Evolutionary conservation across 2,113 vertebrate genomes (phyloP), one percentile per base, ranked within the genome.

Genomic region (Gadus macrocephalus): DNA sequence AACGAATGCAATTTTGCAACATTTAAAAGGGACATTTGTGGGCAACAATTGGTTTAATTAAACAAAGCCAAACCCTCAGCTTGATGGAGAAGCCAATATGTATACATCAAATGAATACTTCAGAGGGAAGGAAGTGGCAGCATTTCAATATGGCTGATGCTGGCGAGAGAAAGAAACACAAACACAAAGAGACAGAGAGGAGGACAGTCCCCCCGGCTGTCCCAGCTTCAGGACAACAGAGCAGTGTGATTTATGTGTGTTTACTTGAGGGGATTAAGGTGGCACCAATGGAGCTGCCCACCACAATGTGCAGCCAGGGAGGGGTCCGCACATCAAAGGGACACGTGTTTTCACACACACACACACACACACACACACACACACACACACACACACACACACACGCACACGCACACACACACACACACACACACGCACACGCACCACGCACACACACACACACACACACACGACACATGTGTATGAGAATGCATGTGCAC

Each of bases 241-340:
- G 75, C 78, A 62, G 62, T 27, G 35, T 84, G 84, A 89, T 85
- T 84, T 84, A 88, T 89, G 80, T 79, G 78, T 72, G 74, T 89
- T 86, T 82, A 85, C 71, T 68, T 82, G 76, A 78, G 74, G 75
- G 84, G 80, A 88, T 86, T 87, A 84, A 87, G 82, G 85, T 85
- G 83, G 86, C 82, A 89, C 85, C 86, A 87, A 87, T 88, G 84
- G 82, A 84, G 81, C 85, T 83, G 79, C 81, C 78, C 66, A 15
- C 71, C 81, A 87, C 83, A 88, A 86, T 85, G 79, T 56, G 66
- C 68, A 62, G 74, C 69, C 71, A 64, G 71, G 68, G 83, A 81
- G 62, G 78, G 77, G 81, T 82, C 78, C n/a, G 66, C 82, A 71
- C 78, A 78, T 89, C 84, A 88, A 90, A 86, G 78, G 74, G 68